phyloP scores from a whole-genome alignment of 1,140 invertebrate species.

The Lepidurus arcticus region DNA sequence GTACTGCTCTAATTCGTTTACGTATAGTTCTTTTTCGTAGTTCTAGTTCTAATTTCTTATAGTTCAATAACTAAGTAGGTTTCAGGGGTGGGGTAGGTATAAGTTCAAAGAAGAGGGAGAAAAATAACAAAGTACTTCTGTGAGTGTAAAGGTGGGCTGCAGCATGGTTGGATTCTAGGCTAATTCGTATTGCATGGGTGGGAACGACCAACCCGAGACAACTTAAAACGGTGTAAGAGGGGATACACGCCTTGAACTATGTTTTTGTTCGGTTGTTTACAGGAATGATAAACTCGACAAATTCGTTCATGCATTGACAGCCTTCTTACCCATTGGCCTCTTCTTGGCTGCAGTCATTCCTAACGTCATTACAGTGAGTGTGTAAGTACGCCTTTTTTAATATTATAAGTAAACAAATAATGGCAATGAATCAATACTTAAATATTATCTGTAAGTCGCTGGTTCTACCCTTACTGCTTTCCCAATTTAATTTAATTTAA shows the following conservation, averaged over 20 bases:
- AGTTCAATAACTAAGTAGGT: background rate
- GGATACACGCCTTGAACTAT: background rate
- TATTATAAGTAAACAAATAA: too few species aligned
- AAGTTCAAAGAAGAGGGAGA: background rate
- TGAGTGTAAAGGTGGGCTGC: background rate
- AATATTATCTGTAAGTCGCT: too few species aligned
- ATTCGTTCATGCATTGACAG: slow-evolving; percentile 45
- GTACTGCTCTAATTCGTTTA: background rate
- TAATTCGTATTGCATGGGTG: background rate
- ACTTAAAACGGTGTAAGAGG: background rate
- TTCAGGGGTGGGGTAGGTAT: background rate
- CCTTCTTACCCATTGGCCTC: slow-evolving; percentile 52
- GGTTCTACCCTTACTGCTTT: too few species aligned
- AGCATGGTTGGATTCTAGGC: background rate
- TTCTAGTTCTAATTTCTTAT: too few species aligned
- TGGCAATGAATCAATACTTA: too few species aligned
- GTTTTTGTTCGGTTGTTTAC: background rate
- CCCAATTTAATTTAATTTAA: background rate
- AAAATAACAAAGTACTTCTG: background rate
- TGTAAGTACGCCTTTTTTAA: slow-evolving; percentile 40
- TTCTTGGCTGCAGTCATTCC: slow-evolving; percentile 54
- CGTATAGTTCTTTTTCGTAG: too few species aligned
- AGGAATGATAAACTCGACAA: slow-evolving; percentile 33
- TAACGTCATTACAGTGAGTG: slow-evolving; percentile 48
- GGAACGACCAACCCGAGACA: background rate